A percentile compares a stretch with the other conserved stretches of the same genome.
Conservation (phyloP, 2,888 invertebrate genomes). For the Euplexia lucipara region DNA sequence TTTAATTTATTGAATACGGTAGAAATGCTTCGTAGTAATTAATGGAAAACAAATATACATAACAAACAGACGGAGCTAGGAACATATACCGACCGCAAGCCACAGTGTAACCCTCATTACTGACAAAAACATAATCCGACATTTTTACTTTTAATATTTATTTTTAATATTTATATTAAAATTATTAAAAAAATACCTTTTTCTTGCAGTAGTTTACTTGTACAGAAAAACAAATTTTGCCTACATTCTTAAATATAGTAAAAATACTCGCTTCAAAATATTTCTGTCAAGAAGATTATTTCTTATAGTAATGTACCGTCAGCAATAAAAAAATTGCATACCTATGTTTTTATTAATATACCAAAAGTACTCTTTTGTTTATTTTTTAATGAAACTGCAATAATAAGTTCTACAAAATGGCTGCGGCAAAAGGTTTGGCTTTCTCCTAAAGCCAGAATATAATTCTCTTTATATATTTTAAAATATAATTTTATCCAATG, state of each 20-base stretch:
- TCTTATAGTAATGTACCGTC: no score
- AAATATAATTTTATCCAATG: slow-evolving; percentile 81
- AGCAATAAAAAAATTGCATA: no score
- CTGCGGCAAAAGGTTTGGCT: slow-evolving; percentile 82
- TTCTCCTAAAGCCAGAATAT: slow-evolving; percentile 88
- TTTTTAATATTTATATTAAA: background rate
- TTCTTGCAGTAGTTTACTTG: slow-evolving; percentile 13
- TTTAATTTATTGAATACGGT: slow-evolving; percentile 91
- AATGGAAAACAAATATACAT: slow-evolving; percentile 88
- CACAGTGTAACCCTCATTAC: slow-evolving; percentile 70
- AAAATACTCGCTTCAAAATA: no score
- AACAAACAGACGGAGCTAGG: slow-evolving; percentile 90
- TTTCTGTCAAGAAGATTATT: no score
- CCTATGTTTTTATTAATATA: no score
- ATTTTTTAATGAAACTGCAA: background rate
- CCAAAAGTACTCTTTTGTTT: background rate
- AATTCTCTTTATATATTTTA: slow-evolving; percentile 85
- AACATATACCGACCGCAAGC: slow-evolving; percentile 88
- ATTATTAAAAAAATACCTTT: background rate
- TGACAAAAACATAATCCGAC: slow-evolving; percentile 8
- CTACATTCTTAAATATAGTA: background rate
- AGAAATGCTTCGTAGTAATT: slow-evolving; percentile 90
- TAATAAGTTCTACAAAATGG: slow-evolving; percentile 70
- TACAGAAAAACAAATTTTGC: background rate
- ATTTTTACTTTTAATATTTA: slow-evolving; percentile 1